phyloP scores from a whole-genome alignment of 2,888 invertebrate species.

The Calliphora vomitoria region DNA sequence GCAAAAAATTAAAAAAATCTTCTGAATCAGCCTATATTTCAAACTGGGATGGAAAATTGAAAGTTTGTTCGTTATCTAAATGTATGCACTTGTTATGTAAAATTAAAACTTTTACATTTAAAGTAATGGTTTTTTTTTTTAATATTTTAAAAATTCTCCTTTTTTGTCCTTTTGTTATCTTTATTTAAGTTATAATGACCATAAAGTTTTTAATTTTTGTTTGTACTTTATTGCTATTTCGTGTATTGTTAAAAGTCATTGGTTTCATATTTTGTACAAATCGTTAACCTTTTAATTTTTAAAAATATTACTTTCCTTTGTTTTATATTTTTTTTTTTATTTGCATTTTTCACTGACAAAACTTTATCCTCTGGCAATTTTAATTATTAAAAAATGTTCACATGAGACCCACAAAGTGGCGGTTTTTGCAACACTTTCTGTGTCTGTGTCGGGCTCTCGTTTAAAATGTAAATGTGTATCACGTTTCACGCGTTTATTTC shows the following conservation, averaged over 20 bases:
- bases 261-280: constrained; percentile 35
- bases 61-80: too few relatives aligned
- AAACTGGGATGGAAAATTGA: too few relatives aligned
- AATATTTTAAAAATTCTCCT: too few relatives aligned
- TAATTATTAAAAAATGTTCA: constrained; percentile 66
- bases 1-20: too few relatives aligned
- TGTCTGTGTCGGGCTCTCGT: constrained; percentile 18
- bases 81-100: too few relatives aligned
- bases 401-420: constrained; percentile 42
- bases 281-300: constrained; percentile 52
- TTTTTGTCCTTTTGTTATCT: too few relatives aligned
- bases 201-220: background rate
- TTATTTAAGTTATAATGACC: background rate
- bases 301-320: constrained; percentile 46
- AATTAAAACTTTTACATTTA: too few relatives aligned
- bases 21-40: too few relatives aligned
- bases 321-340: constrained; percentile 30
- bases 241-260: constrained; percentile 37
- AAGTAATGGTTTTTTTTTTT: too few relatives aligned
- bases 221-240: background rate
- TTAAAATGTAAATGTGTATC: constrained; percentile 64
- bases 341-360: constrained; percentile 26
- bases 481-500: constrained; percentile 66
- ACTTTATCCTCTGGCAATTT: constrained; percentile 49
- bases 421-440: constrained; percentile 13